Evolutionary conservation across 2,888 invertebrate species (phyloP).

Genomic region (Meandrusa payeni): DNA sequence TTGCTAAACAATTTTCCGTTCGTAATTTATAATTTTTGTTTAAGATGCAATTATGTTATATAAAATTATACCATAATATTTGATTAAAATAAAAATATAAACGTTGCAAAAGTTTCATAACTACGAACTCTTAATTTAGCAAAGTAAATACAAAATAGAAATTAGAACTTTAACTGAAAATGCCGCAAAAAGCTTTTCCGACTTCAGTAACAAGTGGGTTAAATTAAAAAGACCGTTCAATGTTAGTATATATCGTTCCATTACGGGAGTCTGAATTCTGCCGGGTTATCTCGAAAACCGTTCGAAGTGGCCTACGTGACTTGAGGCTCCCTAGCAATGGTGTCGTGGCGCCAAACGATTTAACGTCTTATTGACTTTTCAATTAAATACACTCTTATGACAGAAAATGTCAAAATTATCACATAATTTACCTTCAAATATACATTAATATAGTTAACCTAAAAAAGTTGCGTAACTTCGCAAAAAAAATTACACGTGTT

Average conservation of each 20-base stretch:
- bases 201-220: constrained; percentile 30
- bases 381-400: constrained; percentile 27
- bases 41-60: too few relatives aligned
- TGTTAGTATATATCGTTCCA: constrained; percentile 6
- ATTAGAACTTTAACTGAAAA: constrained; percentile 19
- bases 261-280: constrained; percentile 41
- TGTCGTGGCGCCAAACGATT: constrained; percentile 69
- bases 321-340: constrained; percentile 68
- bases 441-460: constrained; percentile 24
- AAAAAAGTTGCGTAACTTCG: constrained; percentile 56
- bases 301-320: constrained; percentile 78
- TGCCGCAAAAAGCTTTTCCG: constrained; percentile 22
- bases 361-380: constrained; percentile 66
- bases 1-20: too few relatives aligned
- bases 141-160: too few relatives aligned
- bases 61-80: too few relatives aligned
- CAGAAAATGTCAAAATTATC: background rate
- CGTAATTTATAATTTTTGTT: too few relatives aligned
- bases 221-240: constrained; percentile 30
- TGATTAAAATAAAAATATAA: too few relatives aligned
- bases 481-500: constrained; percentile 63
- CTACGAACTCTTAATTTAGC: too few relatives aligned
- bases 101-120: too few relatives aligned
- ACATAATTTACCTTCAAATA: background rate
- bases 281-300: constrained; percentile 43